A percentile compares a stretch with the other conserved stretches of the same genome.
phyloP scores from a whole-genome alignment of 2,113 vertebrate genomes.

The Recurvirostra avosetta region DNA sequence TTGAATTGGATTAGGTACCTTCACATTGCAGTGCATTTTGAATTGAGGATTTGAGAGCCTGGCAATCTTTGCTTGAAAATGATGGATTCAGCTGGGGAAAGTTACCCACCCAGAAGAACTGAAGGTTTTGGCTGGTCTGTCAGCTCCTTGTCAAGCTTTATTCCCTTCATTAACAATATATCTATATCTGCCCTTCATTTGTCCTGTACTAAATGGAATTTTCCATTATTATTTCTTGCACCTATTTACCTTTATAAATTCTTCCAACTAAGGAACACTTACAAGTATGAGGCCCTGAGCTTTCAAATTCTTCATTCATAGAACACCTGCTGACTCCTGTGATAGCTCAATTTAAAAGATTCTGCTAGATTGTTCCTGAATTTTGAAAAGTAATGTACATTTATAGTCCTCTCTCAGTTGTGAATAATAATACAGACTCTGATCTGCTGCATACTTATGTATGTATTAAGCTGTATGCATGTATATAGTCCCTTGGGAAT shows the following conservation, averaged over 20 bases:
- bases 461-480: neutral
- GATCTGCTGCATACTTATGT: neutral
- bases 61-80: neutral
- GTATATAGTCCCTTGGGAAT: neutral
- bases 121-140: neutral
- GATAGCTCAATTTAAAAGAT: neutral
- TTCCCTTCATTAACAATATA: neutral
- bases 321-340: neutral
- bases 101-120: neutral
- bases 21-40: neutral
- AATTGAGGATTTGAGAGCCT: neutral
- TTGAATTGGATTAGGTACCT: neutral
- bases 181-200: neutral
- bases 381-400: neutral
- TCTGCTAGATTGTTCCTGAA: neutral
- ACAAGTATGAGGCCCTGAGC: neutral
- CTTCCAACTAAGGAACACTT: neutral
- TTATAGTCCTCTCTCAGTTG: neutral
- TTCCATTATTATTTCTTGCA: neutral
- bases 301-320: neutral
- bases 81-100: neutral
- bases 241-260: neutral
- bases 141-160: neutral
- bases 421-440: neutral
- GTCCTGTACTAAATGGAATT: neutral